phyloP scores from a whole-genome alignment of 2,888 invertebrate species.

The Dolichomitus sp. region DNA sequence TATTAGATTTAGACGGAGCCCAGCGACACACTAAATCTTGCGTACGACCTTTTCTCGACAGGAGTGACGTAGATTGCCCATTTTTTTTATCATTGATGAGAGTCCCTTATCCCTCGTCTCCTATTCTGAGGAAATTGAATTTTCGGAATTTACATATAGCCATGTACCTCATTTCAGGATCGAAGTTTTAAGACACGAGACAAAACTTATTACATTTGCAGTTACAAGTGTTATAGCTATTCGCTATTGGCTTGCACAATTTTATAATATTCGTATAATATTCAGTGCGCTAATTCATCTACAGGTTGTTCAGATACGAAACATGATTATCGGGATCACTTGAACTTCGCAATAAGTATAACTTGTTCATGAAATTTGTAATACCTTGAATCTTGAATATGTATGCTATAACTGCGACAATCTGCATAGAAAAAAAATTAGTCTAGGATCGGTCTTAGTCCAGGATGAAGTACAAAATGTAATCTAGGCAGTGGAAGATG shows the following conservation, averaged over 20 bases:
- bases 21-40: slow-evolving; percentile 1
- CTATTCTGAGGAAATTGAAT: slow-evolving; percentile 1
- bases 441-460: too few species aligned
- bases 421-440: not conserved
- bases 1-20: not conserved
- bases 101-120: not conserved
- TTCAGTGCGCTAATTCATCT: not conserved
- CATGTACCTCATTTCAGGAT: not conserved
- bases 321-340: not conserved
- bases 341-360: slow-evolving; percentile 15
- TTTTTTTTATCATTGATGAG: slow-evolving; percentile 2
- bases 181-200: not conserved
- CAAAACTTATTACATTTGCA: not conserved
- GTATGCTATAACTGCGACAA: not conserved
- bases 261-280: not conserved
- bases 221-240: not conserved
- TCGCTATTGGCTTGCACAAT: slow-evolving; percentile 3
- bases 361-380: slow-evolving; percentile 19
- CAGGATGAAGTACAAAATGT: too few species aligned
- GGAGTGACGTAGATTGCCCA: not conserved
- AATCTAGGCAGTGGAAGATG: too few species aligned
- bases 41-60: slow-evolving; percentile 5
- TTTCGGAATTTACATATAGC: not conserved
- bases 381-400: not conserved
- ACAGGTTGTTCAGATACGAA: not conserved